phyloP scores from a whole-genome alignment of 2,888 invertebrate species.

The Dryococelus australis region DNA sequence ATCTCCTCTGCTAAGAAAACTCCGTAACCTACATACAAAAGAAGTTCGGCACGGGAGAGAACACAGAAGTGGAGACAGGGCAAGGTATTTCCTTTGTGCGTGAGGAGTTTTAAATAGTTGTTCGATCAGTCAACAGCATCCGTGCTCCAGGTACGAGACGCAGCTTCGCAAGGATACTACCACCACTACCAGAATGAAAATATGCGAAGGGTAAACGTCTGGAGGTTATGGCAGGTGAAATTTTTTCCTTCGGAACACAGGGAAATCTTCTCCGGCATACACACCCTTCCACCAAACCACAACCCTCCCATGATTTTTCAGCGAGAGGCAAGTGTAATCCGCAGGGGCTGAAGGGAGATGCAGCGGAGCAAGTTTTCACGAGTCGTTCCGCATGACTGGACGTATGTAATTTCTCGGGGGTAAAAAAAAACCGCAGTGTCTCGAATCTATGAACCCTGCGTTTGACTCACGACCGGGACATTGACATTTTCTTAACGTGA shows the following conservation, averaged over 20 bases:
- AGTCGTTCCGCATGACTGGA: no score
- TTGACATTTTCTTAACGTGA: no score
- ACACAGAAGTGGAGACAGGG: not conserved
- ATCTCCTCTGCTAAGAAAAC: not conserved
- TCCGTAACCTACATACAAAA: not conserved
- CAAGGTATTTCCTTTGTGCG: not conserved
- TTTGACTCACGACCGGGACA: no score
- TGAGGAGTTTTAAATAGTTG: conserved; percentile 3
- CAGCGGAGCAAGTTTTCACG: no score
- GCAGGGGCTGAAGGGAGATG: no score
- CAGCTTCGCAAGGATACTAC: not conserved
- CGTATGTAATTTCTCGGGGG: no score
- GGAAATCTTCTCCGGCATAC: not conserved
- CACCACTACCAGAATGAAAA: not conserved
- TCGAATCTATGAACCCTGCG: no score
- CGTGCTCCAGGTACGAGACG: not conserved
- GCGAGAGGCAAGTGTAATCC: no score
- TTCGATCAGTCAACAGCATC: conserved; percentile 10
- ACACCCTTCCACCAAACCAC: no score
- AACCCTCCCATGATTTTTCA: no score
- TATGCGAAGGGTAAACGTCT: not conserved
- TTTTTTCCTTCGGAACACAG: not conserved
- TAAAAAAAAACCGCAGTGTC: no score
- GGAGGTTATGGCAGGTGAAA: not conserved
- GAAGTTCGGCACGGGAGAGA: not conserved